phyloP scores from a whole-genome alignment of 2,113 vertebrate species.

The Gasterosteus aculeatus region DNA sequence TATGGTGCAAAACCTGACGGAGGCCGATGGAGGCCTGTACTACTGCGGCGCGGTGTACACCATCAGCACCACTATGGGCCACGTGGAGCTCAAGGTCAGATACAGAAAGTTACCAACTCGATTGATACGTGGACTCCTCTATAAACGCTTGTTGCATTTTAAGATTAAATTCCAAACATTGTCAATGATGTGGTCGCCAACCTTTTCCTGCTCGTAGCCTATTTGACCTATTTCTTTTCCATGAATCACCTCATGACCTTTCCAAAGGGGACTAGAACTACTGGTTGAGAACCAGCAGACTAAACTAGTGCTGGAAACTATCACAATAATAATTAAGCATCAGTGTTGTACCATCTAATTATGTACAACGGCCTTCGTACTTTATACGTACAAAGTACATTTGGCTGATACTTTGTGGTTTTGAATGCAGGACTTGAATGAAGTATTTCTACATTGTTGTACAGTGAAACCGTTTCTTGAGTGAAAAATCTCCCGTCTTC shows the following conservation, averaged over 20 bases:
- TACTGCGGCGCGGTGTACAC: conserved; percentile 83
- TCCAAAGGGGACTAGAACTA: background rate
- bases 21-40: conserved; percentile 81
- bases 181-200: background rate
- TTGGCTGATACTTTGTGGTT: background rate
- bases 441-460: background rate
- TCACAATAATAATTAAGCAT: background rate
- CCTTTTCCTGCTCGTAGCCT: background rate
- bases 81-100: conserved; percentile 78
- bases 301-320: background rate
- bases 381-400: background rate
- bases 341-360: background rate
- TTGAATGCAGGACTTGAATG: background rate
- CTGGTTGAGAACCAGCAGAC: background rate
- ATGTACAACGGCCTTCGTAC: background rate
- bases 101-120: background rate
- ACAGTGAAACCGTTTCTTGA: background rate
- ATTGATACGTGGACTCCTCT: background rate
- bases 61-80: conserved; percentile 63
- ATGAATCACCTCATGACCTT: background rate
- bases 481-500: background rate
- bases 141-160: too few relatives aligned
- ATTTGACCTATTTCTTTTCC: too few relatives aligned
- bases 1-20: conserved; percentile 77
- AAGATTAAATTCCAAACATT: background rate